Conservation (phyloP, 2,797 vertebrate species). For the Pangasius krempfi region DNA sequence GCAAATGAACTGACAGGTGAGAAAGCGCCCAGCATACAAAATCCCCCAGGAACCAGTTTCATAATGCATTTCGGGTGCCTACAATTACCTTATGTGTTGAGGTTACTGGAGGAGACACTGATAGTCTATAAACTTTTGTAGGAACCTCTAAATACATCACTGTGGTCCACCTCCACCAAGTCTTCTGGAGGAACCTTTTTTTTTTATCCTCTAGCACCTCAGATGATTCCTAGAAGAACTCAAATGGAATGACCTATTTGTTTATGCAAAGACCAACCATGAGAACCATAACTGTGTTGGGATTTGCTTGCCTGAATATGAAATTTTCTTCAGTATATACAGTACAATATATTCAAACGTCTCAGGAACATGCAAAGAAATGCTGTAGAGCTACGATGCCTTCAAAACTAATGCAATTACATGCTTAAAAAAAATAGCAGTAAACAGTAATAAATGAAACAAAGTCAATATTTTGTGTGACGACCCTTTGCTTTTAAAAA, state of each 20-base stretch:
- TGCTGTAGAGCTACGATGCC: too few relatives aligned
- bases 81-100: neutral
- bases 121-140: neutral
- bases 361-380: too few relatives aligned
- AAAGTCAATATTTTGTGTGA: too few relatives aligned
- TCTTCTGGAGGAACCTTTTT: neutral
- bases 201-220: neutral
- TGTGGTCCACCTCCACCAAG: neutral
- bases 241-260: neutral
- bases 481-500: too few relatives aligned
- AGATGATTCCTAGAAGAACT: neutral
- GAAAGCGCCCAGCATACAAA: conserved; percentile 11
- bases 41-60: neutral
- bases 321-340: neutral
- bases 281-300: neutral
- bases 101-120: neutral
- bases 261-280: neutral
- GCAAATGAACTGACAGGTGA: conserved; percentile 26
- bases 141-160: neutral
- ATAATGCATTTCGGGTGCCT: neutral
- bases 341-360: too few relatives aligned
- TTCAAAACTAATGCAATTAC: too few relatives aligned
- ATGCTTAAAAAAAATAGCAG: too few relatives aligned
- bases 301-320: neutral
- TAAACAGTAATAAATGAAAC: too few relatives aligned